These are phyloP conservation scores for Acanthosepion lycidas DNA, from an alignment of 2,888 invertebrate species.

Conservation along the genomic window DNA sequence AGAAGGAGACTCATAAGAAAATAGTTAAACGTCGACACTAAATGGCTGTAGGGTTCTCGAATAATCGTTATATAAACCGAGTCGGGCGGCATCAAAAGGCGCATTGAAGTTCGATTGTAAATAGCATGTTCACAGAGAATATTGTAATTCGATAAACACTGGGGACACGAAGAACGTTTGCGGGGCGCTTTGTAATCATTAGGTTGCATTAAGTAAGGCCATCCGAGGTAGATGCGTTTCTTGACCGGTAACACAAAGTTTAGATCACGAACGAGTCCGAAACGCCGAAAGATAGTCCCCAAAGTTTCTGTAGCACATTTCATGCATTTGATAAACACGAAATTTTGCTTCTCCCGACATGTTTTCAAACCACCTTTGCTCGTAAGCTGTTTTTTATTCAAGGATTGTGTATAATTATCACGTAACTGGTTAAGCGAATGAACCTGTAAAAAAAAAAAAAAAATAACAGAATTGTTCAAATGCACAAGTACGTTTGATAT, in stretches of 20 bases:
- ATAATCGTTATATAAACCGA: constrained; percentile 68
- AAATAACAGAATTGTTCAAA: background rate
- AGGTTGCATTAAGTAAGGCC: constrained; percentile 68
- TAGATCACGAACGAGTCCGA: constrained; percentile 64
- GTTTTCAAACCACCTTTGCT: background rate
- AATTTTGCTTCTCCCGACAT: constrained; percentile 57
- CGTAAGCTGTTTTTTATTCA: background rate
- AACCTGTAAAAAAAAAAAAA: background rate
- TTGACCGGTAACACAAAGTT: constrained; percentile 67
- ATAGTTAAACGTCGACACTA: constrained; percentile 70
- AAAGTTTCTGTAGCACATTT: constrained; percentile 73
- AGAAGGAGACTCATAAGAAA: constrained; percentile 64
- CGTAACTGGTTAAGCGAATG: background rate
- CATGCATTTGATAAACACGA: constrained; percentile 73
- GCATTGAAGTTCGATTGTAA: constrained; percentile 65
- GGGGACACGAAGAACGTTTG: constrained; percentile 45
- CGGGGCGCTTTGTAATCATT: constrained; percentile 64
- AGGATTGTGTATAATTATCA: background rate
- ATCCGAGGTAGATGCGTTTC: constrained; percentile 68
- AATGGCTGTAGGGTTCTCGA: constrained; percentile 69
- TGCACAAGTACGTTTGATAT: background rate
- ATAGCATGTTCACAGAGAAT: constrained; percentile 70
- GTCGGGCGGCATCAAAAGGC: constrained; percentile 65
- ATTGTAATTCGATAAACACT: constrained; percentile 58
- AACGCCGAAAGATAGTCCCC: constrained; percentile 67